Conservation (phyloP, 2,797 vertebrate genomes). For the Diglossa cyanea region DNA sequence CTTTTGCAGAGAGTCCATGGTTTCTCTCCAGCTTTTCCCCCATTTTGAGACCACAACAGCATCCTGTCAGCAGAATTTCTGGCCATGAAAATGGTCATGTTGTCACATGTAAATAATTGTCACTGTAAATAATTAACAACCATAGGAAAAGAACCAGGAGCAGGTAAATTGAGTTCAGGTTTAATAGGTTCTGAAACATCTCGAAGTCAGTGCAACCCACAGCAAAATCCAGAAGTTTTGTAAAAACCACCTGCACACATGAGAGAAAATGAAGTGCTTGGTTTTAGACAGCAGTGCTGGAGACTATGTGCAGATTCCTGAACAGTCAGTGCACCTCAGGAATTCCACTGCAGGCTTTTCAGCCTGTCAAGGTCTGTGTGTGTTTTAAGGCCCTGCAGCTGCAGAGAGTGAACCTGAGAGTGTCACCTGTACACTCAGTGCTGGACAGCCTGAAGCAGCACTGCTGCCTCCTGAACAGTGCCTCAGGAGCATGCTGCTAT, state of each 20-base stretch:
- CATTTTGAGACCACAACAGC: not conserved
- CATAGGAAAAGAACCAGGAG: not conserved
- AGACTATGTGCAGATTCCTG: not conserved
- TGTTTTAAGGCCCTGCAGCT: not conserved
- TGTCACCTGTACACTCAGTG: not conserved
- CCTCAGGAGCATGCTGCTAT: not conserved
- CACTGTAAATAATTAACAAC: not conserved
- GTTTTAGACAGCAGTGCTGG: conserved; percentile 22
- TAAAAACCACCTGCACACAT: not conserved
- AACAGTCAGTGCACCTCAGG: not conserved
- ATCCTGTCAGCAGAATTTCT: not conserved
- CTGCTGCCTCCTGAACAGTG: not conserved
- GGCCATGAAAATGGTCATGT: not conserved
- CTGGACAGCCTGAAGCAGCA: not conserved
- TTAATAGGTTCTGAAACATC: conserved; percentile 39
- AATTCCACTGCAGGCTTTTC: not conserved
- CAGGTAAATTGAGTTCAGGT: conserved; percentile 20
- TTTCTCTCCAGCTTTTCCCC: not conserved
- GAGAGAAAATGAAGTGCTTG: not conserved
- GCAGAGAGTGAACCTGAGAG: not conserved
- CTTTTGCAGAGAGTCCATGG: not conserved
- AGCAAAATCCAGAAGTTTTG: conserved; percentile 17
- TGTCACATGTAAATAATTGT: not conserved
- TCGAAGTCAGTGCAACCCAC: conserved; percentile 54
- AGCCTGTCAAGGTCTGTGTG: not conserved